A percentile compares a stretch with the other conserved stretches of the same genome.
Conservation (phyloP, 2,797 vertebrate species). For the Danio aesculapii region DNA sequence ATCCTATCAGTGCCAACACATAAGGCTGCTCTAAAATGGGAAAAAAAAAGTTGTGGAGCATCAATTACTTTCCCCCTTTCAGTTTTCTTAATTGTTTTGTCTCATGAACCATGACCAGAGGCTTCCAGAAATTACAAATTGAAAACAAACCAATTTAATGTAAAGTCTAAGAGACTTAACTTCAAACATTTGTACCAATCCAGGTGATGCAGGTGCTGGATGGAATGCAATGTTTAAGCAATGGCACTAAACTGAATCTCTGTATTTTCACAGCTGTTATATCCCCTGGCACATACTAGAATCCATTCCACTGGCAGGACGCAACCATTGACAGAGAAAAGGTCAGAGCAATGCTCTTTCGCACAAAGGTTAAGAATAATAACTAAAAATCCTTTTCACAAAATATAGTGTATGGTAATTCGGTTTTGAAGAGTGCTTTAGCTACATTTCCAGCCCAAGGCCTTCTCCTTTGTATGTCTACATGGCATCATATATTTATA, state of each 20-base stretch:
- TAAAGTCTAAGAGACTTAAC: background rate
- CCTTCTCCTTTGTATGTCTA: background rate
- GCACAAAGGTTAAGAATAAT: conserved; percentile 32
- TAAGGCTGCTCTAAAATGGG: conserved; percentile 21
- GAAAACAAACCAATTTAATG: conserved; percentile 10
- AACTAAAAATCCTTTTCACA: background rate
- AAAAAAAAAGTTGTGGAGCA: conserved; percentile 22
- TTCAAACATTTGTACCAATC: background rate
- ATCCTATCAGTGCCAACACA: conserved; percentile 21
- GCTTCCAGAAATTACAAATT: conserved; percentile 21
- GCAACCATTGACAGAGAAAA: conserved; percentile 32
- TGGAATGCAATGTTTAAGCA: conserved; percentile 16
- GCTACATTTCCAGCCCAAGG: background rate
- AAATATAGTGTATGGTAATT: background rate
- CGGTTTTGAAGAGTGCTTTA: background rate
- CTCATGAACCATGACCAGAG: conserved; percentile 2
- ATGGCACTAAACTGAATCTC: background rate
- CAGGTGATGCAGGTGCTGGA: background rate
- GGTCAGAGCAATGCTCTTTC: conserved; percentile 41
- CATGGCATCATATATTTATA: background rate
- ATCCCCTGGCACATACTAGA: conserved; percentile 14
- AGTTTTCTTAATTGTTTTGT: conserved; percentile 46
- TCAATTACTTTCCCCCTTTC: conserved; percentile 12
- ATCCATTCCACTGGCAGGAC: background rate
- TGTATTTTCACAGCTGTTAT: conserved; percentile 17